phyloP scores from a whole-genome alignment of 2,113 vertebrate species.

The Paratilapia polleni region DNA sequence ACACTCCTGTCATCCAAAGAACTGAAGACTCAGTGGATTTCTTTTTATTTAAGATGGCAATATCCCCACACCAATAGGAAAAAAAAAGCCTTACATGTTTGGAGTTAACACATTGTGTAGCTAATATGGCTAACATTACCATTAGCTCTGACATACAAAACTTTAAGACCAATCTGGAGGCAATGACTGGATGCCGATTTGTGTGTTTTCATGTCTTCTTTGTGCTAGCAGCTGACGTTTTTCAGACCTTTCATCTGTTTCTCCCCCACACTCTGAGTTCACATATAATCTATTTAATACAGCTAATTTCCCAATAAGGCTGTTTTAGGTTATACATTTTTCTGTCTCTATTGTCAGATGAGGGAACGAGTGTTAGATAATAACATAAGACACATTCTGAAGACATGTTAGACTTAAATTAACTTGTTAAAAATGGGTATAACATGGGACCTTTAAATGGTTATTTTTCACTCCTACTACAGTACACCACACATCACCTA shows the following conservation, averaged over 20 bases:
- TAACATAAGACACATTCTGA: too few species aligned
- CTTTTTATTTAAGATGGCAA: background rate
- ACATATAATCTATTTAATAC: background rate
- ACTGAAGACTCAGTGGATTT: background rate
- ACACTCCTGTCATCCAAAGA: background rate
- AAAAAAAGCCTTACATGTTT: background rate
- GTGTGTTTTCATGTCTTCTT: background rate
- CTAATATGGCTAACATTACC: background rate
- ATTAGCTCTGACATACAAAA: too few species aligned
- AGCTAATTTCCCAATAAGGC: background rate
- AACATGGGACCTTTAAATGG: background rate
- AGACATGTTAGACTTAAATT: too few species aligned
- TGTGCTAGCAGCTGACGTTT: background rate
- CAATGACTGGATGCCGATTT: background rate
- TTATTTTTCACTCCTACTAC: background rate
- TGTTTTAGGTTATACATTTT: background rate
- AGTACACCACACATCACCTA: background rate
- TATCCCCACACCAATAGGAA: background rate
- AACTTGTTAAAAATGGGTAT: background rate
- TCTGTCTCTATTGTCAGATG: background rate
- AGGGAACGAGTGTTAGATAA: background rate
- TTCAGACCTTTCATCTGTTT: background rate
- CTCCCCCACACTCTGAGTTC: background rate
- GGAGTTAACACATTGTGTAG: background rate
- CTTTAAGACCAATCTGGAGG: too few species aligned